Percentiles rank a stretch among this genome's conserved stretches.
Evolutionary conservation across 2,888 invertebrate genomes (phyloP).

Genomic region (Cacoxenus indagator): DNA sequence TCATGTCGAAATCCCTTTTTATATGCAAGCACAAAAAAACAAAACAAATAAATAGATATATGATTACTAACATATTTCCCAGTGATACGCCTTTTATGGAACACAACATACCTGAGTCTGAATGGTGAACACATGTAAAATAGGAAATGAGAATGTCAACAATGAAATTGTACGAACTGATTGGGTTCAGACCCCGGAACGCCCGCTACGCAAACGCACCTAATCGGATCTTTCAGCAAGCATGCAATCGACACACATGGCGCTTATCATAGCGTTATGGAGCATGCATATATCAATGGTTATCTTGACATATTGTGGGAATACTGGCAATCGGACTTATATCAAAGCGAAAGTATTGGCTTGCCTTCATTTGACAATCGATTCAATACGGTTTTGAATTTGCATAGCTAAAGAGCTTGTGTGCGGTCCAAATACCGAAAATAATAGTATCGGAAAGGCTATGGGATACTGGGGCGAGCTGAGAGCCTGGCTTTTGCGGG

Average conservation of each 20-base stretch:
- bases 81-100: background rate
- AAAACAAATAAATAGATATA: background rate
- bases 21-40: background rate
- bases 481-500: conserved; percentile 65
- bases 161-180: background rate
- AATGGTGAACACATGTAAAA: background rate
- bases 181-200: background rate
- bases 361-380: background rate
- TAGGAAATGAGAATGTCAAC: background rate
- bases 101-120: background rate
- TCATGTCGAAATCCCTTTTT: background rate
- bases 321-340: background rate
- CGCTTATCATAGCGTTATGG: conserved; percentile 9
- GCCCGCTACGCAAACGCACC: background rate
- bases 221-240: background rate
- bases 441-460: background rate
- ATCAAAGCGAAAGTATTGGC: background rate
- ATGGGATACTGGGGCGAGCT: conserved; percentile 67
- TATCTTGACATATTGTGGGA: conserved; percentile 19
- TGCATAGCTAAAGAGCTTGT: background rate
- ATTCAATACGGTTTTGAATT: background rate
- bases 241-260: background rate
- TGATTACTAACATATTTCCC: background rate
- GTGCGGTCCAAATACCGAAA: background rate
- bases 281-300: conserved; percentile 2